These are phyloP conservation scores for Drosophila seguyi DNA, from an alignment of 1,140 invertebrate species.

Conservation along the genomic window DNA sequence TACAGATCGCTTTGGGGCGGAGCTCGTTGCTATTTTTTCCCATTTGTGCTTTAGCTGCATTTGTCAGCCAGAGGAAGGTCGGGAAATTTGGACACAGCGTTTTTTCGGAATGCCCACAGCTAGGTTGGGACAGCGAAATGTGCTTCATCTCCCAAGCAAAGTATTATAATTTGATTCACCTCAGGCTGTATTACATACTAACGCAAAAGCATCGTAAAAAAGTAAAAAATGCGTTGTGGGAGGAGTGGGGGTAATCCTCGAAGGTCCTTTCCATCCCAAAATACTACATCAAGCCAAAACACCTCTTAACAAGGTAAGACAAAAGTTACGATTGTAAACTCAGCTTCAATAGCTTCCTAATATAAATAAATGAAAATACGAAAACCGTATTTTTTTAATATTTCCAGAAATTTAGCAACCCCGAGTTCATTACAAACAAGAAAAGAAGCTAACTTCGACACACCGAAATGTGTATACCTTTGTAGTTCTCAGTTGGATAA, in stretches of 20 bases:
- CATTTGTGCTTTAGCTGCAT: conserved; percentile 46
- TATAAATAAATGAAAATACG: no score
- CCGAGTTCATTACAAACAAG: no score
- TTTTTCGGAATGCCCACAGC: conserved; percentile 47
- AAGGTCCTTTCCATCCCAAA: not conserved
- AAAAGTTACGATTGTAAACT: not conserved
- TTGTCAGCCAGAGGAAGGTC: conserved; percentile 64
- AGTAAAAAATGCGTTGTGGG: conserved; percentile 25
- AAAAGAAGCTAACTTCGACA: no score
- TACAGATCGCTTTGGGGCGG: conserved; percentile 63
- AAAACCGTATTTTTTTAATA: no score
- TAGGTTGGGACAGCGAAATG: conserved; percentile 19
- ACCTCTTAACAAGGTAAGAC: not conserved
- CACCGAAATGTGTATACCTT: no score
- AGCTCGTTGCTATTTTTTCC: conserved; percentile 8
- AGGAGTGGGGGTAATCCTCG: not conserved
- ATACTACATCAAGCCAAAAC: not conserved
- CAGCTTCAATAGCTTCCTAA: not conserved
- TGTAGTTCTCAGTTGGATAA: no score
- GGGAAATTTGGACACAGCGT: conserved; percentile 53
- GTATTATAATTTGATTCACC: conserved; percentile 77
- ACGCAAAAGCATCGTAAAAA: conserved; percentile 64
- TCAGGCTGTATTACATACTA: conserved; percentile 68
- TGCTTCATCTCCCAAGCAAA: conserved; percentile 57
- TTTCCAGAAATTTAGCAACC: no score